Evolutionary conservation across 2,113 vertebrate species (phyloP), one percentile per base, ranked within the genome.

Genomic region (Atractosteus spatula): DNA sequence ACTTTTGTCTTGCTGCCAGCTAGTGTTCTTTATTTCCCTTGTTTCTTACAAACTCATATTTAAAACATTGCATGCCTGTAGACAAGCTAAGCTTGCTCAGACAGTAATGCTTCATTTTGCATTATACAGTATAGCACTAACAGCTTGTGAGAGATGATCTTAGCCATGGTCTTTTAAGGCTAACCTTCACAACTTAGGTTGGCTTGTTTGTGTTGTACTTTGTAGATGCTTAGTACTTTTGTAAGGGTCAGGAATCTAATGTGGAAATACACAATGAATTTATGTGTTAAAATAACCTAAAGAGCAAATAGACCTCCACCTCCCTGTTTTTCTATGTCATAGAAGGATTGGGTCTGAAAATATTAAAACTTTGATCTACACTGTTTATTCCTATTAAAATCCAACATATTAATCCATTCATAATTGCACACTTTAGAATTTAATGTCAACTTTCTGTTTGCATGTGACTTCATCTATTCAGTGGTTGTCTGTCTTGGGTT

Each of bases 1-100:
- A 45, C 61, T 69, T 69, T 62, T 74, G 57, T 63, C 8, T 64
- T 41, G 56, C 66, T 74, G 67, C 59, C 57, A 74, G 59, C 67
- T 54, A 55, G 17, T 43, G 57, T 74, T 13, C 59, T 56, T 69
- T 69, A 69, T 74, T 69, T 62, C 67, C 12, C 4, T 11, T 12
- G 8, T 7, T 44, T 56, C 44, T 41, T 29, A 14, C 51, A 7
- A 16, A 67, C 68, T 74, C 73, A 70, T 64, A 63, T 70, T 69
- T 69, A 70, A 74, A 64, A 55, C 61, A 43, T 62, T 51, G 29
- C 66, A 41, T 44, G 67, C 61, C 29, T 65, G 41, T 41, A 69
- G 47, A 70, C 29, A 62, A 13, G 41, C 54, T 74, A 69, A 17
- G 67, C 41, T 45, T n/a, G 13, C 69, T 69, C 11, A 54, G 41